phyloP scores from a whole-genome alignment of 2,888 invertebrate species.

The Euplexia lucipara region DNA sequence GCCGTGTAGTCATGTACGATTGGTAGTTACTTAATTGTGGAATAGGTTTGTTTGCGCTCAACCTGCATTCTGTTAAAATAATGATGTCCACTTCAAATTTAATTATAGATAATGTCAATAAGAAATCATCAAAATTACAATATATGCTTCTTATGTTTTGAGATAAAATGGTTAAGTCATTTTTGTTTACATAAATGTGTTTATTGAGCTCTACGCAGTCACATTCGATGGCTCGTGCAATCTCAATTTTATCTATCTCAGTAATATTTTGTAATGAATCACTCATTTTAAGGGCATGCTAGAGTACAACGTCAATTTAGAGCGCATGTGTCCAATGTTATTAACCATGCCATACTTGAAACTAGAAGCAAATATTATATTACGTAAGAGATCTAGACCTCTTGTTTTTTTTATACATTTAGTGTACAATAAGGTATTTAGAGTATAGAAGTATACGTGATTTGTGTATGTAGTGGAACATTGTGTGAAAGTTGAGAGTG shows the following conservation, averaged over 20 bases:
- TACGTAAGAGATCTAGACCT: neutral
- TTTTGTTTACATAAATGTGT: slow-evolving; percentile 8
- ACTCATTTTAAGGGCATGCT: slow-evolving; percentile 7
- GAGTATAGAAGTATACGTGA: slow-evolving; percentile 2
- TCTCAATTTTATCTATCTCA: slow-evolving; percentile 15
- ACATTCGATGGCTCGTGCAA: slow-evolving; percentile 13
- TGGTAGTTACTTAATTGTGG: slow-evolving; percentile 14
- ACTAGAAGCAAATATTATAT: slow-evolving; percentile 5
- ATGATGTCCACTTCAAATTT: slow-evolving; percentile 15
- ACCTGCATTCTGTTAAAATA: slow-evolving; percentile 13
- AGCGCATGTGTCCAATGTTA: slow-evolving; percentile 4
- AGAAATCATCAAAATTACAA: too few species aligned
- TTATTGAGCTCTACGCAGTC: slow-evolving; percentile 2
- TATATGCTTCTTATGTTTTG: slow-evolving; percentile 6
- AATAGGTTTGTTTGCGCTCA: slow-evolving; percentile 14
- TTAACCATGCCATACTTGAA: neutral
- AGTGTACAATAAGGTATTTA: slow-evolving; percentile 7
- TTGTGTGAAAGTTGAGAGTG: slow-evolving; percentile 4
- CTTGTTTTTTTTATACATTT: slow-evolving; percentile 1
- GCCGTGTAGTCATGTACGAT: slow-evolving; percentile 16
- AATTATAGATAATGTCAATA: neutral
- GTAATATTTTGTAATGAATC: slow-evolving; percentile 10
- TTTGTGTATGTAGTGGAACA: slow-evolving; percentile 5
- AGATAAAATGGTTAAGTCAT: slow-evolving; percentile 1
- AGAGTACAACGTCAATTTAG: slow-evolving; percentile 10